Base-by-base conservation (phyloP, 2,797 vertebrate genomes). In the Hozukius guyotensis region DNA sequence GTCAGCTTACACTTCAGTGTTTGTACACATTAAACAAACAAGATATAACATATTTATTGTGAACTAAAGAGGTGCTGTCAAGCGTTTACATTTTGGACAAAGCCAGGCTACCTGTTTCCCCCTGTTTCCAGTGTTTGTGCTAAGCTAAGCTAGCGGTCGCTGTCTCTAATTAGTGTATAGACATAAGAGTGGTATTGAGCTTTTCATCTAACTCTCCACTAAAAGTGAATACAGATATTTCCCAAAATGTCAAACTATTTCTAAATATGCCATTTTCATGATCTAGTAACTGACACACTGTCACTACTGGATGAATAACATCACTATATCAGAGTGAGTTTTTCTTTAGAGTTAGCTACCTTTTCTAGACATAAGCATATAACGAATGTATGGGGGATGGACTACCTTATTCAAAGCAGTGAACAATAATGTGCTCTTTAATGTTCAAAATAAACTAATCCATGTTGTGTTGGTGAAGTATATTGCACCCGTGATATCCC, bases 401-500 rank as follows among this genome's bases (percentile, higher is more conserved):
- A 72, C 57, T 55, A 32, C 52, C 12, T 36, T 59, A 24, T 60
- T 62, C 62, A 60, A 69, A 64, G 24, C 38, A 22, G 36, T 75
- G 16, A 38, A 55, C 77, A 38, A 77, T 27, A 42, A 77, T 42
- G 14, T 29, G 20, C 13, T 69, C 14, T 38, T 69, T 53, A 68
- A 59, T 77, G 63, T 57, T 78, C 4, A 49, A 55, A 64, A 75
- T 70, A 73, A 67, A 31, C 29, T 13, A 31, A 60, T 56, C 8
- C 20, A 65, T 68, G 24, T 78, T 78, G 20, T 81, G 36, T 77
- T 59, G 5, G 34, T 82, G 59, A 75, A 77, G 72, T 65, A 53
- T 62, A 66, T 59, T 75, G 34, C 61, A 32, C 18, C 64, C 20
- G 11, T 77, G 12, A 68, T 75, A 63, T 66, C 62, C 70, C 59